phyloP scores from a whole-genome alignment of 2,113 vertebrate species.

The Megaceryle torquata region DNA sequence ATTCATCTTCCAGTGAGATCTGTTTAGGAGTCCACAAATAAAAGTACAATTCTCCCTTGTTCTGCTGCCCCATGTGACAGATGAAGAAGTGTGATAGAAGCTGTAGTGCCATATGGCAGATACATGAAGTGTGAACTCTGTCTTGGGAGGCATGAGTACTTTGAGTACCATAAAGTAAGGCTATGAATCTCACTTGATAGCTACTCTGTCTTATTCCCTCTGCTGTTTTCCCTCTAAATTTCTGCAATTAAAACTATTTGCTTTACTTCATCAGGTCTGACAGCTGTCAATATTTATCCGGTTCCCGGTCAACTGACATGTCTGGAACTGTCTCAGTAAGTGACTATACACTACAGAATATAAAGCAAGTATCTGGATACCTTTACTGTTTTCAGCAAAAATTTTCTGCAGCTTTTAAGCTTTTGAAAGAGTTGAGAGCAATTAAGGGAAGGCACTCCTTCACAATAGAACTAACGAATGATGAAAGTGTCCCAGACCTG shows the following conservation, averaged over 20 bases:
- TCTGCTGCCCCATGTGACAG: background rate
- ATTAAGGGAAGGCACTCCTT: background rate
- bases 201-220: background rate
- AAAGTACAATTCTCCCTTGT: background rate
- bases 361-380: background rate
- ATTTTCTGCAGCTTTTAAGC: background rate
- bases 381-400: background rate
- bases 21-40: background rate
- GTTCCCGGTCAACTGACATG: constrained; percentile 86
- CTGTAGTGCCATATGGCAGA: background rate
- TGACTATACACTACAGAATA: constrained; percentile 8
- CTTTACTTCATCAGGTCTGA: constrained; percentile 78
- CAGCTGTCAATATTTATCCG: constrained; percentile 86
- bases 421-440: background rate
- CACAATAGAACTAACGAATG: background rate
- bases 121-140: background rate
- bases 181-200: background rate
- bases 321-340: constrained; percentile 92
- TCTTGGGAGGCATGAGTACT: background rate
- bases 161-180: background rate
- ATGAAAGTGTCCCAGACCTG: background rate
- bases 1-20: background rate
- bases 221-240: background rate
- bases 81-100: background rate
- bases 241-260: constrained; percentile 12